Conservation (phyloP, 2,888 invertebrate genomes). For the Vesta saturnalis region DNA sequence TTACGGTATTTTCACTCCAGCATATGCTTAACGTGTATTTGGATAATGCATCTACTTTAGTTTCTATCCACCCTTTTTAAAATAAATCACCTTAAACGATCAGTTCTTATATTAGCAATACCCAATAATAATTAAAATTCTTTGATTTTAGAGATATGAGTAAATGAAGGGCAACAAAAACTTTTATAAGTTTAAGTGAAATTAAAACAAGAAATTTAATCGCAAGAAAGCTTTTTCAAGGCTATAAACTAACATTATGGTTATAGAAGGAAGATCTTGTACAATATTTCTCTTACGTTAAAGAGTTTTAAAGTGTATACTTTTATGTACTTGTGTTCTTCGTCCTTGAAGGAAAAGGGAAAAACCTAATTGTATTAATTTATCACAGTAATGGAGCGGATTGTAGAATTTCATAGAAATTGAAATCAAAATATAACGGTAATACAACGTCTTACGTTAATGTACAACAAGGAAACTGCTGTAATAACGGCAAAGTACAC, state of each 20-base stretch:
- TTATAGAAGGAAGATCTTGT: neutral
- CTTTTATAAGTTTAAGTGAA: neutral
- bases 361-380: neutral
- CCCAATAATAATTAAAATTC: neutral
- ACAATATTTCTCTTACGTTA: neutral
- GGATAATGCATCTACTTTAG: constrained; percentile 22
- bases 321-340: neutral
- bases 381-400: neutral
- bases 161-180: no score
- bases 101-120: no score
- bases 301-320: no score
- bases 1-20: constrained; percentile 29
- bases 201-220: neutral
- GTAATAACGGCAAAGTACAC: constrained; percentile 1
- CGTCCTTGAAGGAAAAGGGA: neutral
- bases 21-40: constrained; percentile 32
- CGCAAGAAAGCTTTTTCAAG: neutral
- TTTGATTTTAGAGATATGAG: no score
- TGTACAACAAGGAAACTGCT: neutral
- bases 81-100: neutral
- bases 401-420: neutral
- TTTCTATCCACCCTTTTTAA: neutral
- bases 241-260: neutral
- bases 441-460: neutral
- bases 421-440: constrained; percentile 1